These are phyloP conservation scores for Cichlasoma orientale DNA, from an alignment of 2,797 vertebrate genomes.

Conservation along the genomic window DNA sequence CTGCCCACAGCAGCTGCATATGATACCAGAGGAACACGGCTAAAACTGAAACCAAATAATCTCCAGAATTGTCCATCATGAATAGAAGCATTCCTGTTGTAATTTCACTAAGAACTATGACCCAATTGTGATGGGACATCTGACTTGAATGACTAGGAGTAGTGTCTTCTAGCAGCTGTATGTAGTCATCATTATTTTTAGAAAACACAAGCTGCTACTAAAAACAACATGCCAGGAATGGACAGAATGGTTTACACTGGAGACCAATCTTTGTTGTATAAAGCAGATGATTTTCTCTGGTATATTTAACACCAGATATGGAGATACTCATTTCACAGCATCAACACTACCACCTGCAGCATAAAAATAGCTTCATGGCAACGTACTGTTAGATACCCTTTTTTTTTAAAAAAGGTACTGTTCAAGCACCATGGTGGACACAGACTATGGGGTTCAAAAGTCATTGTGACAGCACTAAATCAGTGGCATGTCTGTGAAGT, in stretches of 20 bases:
- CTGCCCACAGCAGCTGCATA: neutral
- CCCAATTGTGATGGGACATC: neutral
- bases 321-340: neutral
- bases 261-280: neutral
- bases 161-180: neutral
- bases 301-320: neutral
- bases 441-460: neutral
- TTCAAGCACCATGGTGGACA: neutral
- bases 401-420: neutral
- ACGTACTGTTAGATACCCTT: neutral
- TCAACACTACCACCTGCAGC: neutral
- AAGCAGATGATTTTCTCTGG: neutral
- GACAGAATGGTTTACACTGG: neutral
- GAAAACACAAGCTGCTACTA: neutral
- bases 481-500: conserved; percentile 31
- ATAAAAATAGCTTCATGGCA: neutral
- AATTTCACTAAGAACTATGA: neutral
- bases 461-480: conserved; percentile 21
- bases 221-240: neutral
- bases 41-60: neutral
- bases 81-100: neutral
- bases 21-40: neutral
- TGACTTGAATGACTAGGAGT: neutral
- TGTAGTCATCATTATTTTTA: neutral
- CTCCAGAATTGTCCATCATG: neutral